Percentiles rank a stretch among this genome's conserved stretches.
These are phyloP conservation scores for Eupeodes luniger DNA, from an alignment of 2,888 invertebrate species.

Conservation along the genomic window DNA sequence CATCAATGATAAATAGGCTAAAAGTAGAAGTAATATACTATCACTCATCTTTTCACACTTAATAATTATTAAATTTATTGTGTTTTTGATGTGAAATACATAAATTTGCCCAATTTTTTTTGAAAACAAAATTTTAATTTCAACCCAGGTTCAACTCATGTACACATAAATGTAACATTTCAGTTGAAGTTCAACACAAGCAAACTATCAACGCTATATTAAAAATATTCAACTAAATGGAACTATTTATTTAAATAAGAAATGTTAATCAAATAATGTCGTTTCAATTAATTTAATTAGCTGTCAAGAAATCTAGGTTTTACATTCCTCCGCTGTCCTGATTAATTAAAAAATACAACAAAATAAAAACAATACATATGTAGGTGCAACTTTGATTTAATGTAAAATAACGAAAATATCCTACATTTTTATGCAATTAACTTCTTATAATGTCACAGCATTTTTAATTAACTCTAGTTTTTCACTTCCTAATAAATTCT, in stretches of 20 bases:
- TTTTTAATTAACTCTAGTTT: neutral
- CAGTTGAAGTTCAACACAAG: too few species aligned
- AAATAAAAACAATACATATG: neutral
- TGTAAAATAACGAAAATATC: neutral
- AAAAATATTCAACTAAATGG: too few species aligned
- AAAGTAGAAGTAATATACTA: too few species aligned
- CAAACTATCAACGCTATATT: too few species aligned
- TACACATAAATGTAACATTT: too few species aligned
- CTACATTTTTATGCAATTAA: slow-evolving; percentile 5
- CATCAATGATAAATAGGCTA: too few species aligned
- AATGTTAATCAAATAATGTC: neutral
- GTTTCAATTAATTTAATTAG: neutral
- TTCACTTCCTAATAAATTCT: neutral
- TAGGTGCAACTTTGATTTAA: neutral
- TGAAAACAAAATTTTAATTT: too few species aligned
- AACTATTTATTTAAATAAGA: neutral
- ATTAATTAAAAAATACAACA: slow-evolving; percentile 1
- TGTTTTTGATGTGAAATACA: too few species aligned
- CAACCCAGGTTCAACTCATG: too few species aligned
- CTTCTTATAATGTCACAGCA: neutral
- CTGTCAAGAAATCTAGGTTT: neutral
- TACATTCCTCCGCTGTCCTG: neutral
- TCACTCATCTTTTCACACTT: too few species aligned
- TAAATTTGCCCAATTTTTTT: too few species aligned
- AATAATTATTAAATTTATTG: too few species aligned